Conservation (phyloP, 2,797 vertebrate genomes). For the Echiichthys vipera region DNA sequence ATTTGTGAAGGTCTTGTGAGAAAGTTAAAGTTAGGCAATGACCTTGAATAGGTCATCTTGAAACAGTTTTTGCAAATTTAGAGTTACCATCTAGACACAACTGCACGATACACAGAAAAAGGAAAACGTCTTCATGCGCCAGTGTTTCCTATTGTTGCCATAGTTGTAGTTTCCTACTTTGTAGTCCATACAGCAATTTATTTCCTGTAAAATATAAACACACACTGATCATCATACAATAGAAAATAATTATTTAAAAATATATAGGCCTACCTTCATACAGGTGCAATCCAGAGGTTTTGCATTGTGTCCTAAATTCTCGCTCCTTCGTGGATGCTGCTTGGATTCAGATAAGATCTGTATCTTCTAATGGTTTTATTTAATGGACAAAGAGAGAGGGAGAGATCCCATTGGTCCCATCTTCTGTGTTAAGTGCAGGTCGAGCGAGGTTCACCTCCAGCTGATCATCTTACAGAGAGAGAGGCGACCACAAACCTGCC, state of each 20-base stretch:
- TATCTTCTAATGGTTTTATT: constrained; percentile 32
- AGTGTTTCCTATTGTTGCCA: neutral
- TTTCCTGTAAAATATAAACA: neutral
- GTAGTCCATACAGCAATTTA: no score
- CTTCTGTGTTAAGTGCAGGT: constrained; percentile 48
- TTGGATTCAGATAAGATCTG: constrained; percentile 14
- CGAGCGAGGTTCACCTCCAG: constrained; percentile 46
- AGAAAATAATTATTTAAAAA: neutral
- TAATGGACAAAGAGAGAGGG: constrained; percentile 16
- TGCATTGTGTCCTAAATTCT: neutral
- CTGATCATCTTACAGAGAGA: constrained; percentile 50
- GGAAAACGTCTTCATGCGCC: neutral
- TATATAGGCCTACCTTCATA: neutral
- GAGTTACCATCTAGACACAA: no score
- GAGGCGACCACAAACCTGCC: constrained; percentile 16
- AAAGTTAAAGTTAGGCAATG: no score
- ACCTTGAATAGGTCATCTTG: no score
- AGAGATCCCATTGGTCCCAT: constrained; percentile 23
- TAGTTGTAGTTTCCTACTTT: no score
- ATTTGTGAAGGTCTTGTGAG: no score
- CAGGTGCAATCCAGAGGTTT: neutral
- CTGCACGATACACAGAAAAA: no score
- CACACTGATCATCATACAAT: neutral
- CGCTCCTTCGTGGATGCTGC: neutral
- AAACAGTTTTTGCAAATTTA: no score